Percentiles rank a stretch among this genome's conserved stretches.
These are phyloP conservation scores for Fragum sueziense DNA, from an alignment of 2,888 invertebrate genomes.

Conservation along the genomic window DNA sequence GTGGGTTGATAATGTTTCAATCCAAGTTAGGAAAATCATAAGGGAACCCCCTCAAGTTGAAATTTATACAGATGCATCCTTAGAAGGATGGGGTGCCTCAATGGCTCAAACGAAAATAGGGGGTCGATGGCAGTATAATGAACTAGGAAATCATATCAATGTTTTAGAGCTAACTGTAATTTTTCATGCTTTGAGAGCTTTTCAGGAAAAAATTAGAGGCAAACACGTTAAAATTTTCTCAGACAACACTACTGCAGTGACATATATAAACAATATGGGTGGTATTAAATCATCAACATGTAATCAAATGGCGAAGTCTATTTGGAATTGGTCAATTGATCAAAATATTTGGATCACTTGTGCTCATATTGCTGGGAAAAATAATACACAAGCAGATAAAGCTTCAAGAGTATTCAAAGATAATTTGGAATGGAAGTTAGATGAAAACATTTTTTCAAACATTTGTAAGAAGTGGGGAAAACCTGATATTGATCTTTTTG, in stretches of 20 bases:
- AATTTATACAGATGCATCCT: not conserved
- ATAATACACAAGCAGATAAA: not conserved
- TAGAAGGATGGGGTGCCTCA: not conserved
- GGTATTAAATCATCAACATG: conserved; percentile 21
- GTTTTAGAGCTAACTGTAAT: not conserved
- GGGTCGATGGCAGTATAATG: conserved; percentile 16
- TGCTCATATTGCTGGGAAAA: not conserved
- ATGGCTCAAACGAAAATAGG: not conserved
- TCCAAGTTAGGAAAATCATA: not conserved
- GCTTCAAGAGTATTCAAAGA: not conserved
- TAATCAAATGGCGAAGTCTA: conserved; percentile 19
- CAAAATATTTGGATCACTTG: conserved; percentile 15
- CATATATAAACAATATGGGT: conserved; percentile 1
- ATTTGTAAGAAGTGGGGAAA: not conserved
- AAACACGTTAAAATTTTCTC: conserved; percentile 7
- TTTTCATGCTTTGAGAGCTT: not conserved
- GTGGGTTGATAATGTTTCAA: not conserved
- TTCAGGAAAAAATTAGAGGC: not conserved
- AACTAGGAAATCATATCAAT: conserved; percentile 14
- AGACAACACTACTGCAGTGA: conserved; percentile 4
- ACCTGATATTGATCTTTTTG: conserved; percentile 15
- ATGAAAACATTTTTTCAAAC: not conserved
- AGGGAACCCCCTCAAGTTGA: not conserved
- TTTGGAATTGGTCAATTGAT: conserved; percentile 23
- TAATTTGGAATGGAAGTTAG: conserved; percentile 1